Conservation (phyloP, 2,113 vertebrate genomes). For the Mellivora capensis region DNA sequence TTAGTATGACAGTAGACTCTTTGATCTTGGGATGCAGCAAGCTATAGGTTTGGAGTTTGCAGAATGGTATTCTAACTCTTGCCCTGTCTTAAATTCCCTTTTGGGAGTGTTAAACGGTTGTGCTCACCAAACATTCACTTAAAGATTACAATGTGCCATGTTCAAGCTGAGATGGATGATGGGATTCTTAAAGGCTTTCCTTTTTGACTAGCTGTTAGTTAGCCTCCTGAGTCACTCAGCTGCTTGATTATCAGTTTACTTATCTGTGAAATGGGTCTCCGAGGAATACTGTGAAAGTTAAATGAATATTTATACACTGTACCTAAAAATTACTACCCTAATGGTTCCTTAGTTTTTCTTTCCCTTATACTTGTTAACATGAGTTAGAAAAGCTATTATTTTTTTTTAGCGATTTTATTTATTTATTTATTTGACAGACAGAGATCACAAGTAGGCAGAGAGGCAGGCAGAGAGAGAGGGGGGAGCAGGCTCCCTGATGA, state of each 20-base stretch:
- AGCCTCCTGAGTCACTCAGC: not conserved
- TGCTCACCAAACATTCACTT: not conserved
- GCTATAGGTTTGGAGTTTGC: not conserved
- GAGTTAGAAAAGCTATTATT: not conserved
- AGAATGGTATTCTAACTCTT: not conserved
- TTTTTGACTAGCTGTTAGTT: not conserved
- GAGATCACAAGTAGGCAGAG: too few relatives aligned
- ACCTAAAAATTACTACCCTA: not conserved
- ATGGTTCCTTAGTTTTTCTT: not conserved
- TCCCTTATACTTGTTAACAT: not conserved
- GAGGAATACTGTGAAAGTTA: not conserved
- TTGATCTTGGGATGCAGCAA: not conserved
- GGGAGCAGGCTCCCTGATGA: too few relatives aligned
- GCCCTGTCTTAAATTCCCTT: not conserved
- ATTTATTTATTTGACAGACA: too few relatives aligned
- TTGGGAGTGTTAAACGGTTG: not conserved
- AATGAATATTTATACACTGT: not conserved
- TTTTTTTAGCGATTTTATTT: too few relatives aligned
- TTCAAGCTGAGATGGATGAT: not conserved
- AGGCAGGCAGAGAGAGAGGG: too few relatives aligned
- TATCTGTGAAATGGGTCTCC: not conserved
- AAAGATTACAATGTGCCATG: not conserved
- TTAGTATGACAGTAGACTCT: not conserved
- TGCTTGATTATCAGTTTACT: not conserved
- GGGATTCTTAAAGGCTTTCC: not conserved